A percentile compares a stretch with the other conserved stretches of the same genome.
Conservation (phyloP, 2,797 vertebrate genomes). For the Botia kubotai region DNA sequence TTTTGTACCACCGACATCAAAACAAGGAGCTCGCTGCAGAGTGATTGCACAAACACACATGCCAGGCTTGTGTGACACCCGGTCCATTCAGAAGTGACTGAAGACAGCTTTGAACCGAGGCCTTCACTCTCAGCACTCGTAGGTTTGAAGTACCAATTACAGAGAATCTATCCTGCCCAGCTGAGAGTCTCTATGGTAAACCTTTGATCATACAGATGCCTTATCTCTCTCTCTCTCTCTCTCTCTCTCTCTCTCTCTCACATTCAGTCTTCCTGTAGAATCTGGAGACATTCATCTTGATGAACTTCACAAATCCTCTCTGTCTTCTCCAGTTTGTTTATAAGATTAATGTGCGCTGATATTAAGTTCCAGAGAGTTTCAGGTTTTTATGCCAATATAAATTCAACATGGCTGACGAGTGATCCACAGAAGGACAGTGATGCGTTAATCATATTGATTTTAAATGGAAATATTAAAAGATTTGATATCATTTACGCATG, state of each 20-base stretch:
- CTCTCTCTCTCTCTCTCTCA: slow-evolving; percentile 9
- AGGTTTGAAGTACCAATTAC: slow-evolving; percentile 67
- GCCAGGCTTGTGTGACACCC: slow-evolving; percentile 20
- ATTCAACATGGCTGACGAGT: too few species aligned
- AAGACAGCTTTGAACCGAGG: slow-evolving; percentile 62
- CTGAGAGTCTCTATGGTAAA: slow-evolving; percentile 58
- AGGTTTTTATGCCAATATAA: not conserved
- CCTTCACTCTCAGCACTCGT: slow-evolving; percentile 35
- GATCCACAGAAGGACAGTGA: too few species aligned
- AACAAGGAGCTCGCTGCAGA: not conserved
- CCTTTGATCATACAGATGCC: slow-evolving; percentile 70
- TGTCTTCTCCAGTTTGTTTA: slow-evolving; percentile 54
- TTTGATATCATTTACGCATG: too few species aligned
- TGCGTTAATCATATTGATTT: too few species aligned
- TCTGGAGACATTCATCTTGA: slow-evolving; percentile 67
- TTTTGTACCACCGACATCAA: slow-evolving; percentile 30
- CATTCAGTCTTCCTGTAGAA: slow-evolving; percentile 63
- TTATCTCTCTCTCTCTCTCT: slow-evolving; percentile 3
- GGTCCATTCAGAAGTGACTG: slow-evolving; percentile 37
- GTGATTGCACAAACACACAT: not conserved
- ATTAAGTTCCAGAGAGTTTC: slow-evolving; percentile 63
- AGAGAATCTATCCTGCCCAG: slow-evolving; percentile 33
- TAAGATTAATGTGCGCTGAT: slow-evolving; percentile 67
- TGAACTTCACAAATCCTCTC: slow-evolving; percentile 56
- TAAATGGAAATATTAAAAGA: too few species aligned